These are phyloP conservation scores for Kryptolebias ocellatus DNA, from an alignment of 2,797 vertebrate genomes.

Conservation along the genomic window DNA sequence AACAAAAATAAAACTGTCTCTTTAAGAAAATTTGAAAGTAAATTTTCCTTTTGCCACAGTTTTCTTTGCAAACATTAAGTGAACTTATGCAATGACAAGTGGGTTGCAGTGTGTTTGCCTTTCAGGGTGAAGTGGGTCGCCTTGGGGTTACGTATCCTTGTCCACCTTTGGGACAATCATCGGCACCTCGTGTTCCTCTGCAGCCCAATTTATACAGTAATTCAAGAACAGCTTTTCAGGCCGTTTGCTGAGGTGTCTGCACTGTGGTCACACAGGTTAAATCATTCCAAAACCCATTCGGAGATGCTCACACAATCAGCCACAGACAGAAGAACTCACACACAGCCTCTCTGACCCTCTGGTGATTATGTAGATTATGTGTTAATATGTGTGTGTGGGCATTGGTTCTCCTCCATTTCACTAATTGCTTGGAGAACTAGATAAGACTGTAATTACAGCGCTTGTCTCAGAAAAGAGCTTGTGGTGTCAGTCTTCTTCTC, in stretches of 20 bases:
- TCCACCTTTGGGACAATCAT: constrained; percentile 35
- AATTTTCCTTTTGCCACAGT: neutral
- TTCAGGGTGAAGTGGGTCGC: constrained; percentile 5
- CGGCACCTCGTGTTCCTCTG: constrained; percentile 17
- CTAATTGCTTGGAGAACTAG: constrained; percentile 66
- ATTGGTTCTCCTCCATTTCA: constrained; percentile 49
- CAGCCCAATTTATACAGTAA: constrained; percentile 48
- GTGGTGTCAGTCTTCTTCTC: constrained; percentile 46
- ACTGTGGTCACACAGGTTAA: constrained; percentile 45
- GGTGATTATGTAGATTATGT: constrained; percentile 54
- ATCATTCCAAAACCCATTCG: constrained; percentile 7
- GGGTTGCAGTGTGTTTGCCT: neutral
- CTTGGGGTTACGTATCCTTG: constrained; percentile 22
- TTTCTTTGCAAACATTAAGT: too few species aligned
- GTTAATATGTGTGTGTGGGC: constrained; percentile 15
- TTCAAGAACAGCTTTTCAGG: constrained; percentile 7
- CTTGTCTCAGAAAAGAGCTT: constrained; percentile 47
- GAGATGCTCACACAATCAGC: constrained; percentile 15
- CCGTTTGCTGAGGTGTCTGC: constrained; percentile 22
- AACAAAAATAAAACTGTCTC: too few species aligned
- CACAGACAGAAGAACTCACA: constrained; percentile 36
- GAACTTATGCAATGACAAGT: neutral
- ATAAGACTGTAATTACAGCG: constrained; percentile 69
- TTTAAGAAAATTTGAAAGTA: too few species aligned
- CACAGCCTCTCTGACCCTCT: constrained; percentile 48